Conservation (phyloP, 2,888 invertebrate species). For the Melipona beecheii region DNA sequence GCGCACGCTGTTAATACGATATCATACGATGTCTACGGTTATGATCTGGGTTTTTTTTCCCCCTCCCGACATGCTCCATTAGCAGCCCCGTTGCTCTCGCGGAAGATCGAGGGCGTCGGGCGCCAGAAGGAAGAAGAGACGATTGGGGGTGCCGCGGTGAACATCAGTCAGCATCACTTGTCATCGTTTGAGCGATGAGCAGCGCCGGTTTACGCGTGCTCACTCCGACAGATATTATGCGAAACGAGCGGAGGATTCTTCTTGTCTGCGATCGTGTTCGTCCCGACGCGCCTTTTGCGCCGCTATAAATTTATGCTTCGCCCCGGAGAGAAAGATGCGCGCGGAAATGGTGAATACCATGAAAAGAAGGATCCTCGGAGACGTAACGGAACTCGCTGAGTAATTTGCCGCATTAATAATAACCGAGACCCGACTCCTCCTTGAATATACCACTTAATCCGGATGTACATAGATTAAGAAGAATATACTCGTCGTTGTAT, state of each 20-base stretch:
- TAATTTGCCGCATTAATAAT: slow-evolving; percentile 80
- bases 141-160: slow-evolving; percentile 65
- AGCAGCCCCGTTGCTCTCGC: slow-evolving; percentile 31
- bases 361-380: slow-evolving; percentile 27
- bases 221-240: slow-evolving; percentile 49
- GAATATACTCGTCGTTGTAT: not conserved
- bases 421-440: slow-evolving; percentile 55
- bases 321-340: slow-evolving; percentile 36
- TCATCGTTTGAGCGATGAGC: slow-evolving; percentile 79
- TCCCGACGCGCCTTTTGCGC: slow-evolving; percentile 33
- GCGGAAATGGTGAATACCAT: slow-evolving; percentile 26
- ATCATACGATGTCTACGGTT: slow-evolving; percentile 30
- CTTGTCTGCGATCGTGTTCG: slow-evolving; percentile 45
- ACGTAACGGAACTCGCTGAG: slow-evolving; percentile 74
- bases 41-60: slow-evolving; percentile 49
- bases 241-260: slow-evolving; percentile 50
- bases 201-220: slow-evolving; percentile 52
- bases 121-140: slow-evolving; percentile 36
- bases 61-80: slow-evolving; percentile 49
- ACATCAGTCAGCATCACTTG: slow-evolving; percentile 80
- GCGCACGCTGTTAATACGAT: slow-evolving; percentile 30
- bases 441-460: slow-evolving; percentile 67
- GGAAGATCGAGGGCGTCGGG: slow-evolving; percentile 18
- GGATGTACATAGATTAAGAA: slow-evolving; percentile 32
- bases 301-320: slow-evolving; percentile 58